Percentiles rank a stretch among this genome's conserved stretches.
phyloP scores from a whole-genome alignment of 2,113 vertebrate species.

The Turdus rufiventris region DNA sequence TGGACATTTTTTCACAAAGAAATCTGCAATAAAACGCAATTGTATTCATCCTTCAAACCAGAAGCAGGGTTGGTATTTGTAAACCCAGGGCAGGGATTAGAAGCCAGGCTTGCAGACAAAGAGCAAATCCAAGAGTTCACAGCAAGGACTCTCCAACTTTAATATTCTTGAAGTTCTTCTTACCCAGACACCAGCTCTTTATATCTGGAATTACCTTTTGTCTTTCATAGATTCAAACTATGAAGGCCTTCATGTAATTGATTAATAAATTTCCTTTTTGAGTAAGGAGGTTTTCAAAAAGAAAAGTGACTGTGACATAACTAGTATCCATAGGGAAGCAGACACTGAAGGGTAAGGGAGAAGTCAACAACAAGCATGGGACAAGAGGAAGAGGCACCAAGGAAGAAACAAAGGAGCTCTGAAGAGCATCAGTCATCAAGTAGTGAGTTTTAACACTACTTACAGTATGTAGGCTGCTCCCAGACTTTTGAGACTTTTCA shows the following conservation, averaged over 20 bases:
- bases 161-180: neutral
- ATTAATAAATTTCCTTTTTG: neutral
- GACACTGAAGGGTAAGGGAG: neutral
- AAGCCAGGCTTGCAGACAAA: conserved; percentile 19
- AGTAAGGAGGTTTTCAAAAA: neutral
- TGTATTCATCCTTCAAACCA: neutral
- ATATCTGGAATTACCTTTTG: neutral
- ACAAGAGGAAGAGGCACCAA: neutral
- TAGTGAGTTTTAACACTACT: neutral
- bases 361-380: neutral
- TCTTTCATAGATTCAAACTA: neutral
- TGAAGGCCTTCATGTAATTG: neutral
- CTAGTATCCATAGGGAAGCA: neutral
- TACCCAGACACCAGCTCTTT: neutral
- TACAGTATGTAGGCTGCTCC: neutral
- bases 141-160: neutral
- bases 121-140: neutral
- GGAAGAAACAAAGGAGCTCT: neutral
- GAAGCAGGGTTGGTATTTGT: neutral
- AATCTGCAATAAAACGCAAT: neutral
- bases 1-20: neutral
- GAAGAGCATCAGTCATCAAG: neutral
- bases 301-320: neutral
- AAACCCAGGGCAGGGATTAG: neutral
- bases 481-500: neutral